Evolutionary conservation across 2,797 vertebrate species (phyloP).

Genomic region (Sylvia borin): DNA sequence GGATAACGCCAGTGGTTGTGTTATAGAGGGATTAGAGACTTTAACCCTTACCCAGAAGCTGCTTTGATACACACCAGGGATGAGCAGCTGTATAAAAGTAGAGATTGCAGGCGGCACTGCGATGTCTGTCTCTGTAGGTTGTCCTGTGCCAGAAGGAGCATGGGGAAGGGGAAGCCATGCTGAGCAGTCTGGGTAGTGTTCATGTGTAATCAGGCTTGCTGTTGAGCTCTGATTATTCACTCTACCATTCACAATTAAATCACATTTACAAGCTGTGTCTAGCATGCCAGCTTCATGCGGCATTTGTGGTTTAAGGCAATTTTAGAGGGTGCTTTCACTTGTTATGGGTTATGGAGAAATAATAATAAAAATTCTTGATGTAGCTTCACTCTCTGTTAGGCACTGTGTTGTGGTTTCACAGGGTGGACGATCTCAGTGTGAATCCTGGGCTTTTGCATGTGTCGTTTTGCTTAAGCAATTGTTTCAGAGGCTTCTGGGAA

Average conservation of each 20-base stretch:
- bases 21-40: background rate
- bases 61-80: background rate
- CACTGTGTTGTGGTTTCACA: constrained; percentile 1
- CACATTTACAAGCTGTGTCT: constrained; percentile 57
- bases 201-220: constrained; percentile 54
- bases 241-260: constrained; percentile 69
- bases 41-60: background rate
- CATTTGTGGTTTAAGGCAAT: constrained; percentile 50
- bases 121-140: background rate
- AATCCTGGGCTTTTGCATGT: constrained; percentile 19
- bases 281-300: constrained; percentile 24
- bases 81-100: background rate
- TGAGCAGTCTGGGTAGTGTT: background rate
- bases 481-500: constrained; percentile 26
- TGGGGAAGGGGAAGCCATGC: background rate
- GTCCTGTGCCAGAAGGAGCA: background rate
- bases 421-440: background rate
- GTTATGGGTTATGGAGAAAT: constrained; percentile 27
- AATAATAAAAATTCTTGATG: background rate
- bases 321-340: constrained; percentile 51
- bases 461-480: background rate
- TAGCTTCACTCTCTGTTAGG: constrained; percentile 15
- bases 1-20: background rate
- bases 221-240: constrained; percentile 66
- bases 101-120: background rate